A percentile compares a stretch with the other conserved stretches of the same genome.
Evolutionary conservation across 2,797 vertebrate genomes (phyloP).

Genomic region (Bothrops alternatus): DNA sequence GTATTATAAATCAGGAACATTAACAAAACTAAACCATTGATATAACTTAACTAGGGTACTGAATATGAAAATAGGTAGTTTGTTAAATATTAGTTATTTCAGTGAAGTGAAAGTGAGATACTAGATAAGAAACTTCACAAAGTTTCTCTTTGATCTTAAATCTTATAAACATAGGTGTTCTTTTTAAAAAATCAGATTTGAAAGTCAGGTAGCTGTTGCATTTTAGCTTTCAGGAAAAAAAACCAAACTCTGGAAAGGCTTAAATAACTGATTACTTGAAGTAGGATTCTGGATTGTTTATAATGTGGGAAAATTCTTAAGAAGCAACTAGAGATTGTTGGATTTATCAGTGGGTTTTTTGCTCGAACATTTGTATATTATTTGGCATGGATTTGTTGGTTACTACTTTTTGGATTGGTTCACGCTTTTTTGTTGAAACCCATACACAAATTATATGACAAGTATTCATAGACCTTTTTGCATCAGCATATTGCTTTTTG

Average conservation of each 20-base stretch:
- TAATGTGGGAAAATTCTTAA: neutral
- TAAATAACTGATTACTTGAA: neutral
- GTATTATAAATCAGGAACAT: conserved; percentile 51
- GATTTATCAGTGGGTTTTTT: neutral
- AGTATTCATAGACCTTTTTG: neutral
- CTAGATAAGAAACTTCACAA: neutral
- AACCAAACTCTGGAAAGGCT: too few species aligned
- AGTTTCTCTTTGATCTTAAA: neutral
- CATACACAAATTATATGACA: neutral
- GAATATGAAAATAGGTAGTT: conserved; percentile 56
- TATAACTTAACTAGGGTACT: conserved; percentile 8
- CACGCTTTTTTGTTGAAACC: neutral
- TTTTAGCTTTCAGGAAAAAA: neutral
- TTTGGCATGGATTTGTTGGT: neutral
- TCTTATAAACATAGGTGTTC: neutral
- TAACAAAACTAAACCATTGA: conserved; percentile 36
- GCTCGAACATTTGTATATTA: neutral
- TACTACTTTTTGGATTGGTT: neutral
- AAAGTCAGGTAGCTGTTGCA: neutral
- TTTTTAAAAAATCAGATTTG: neutral
- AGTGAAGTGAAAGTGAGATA: neutral
- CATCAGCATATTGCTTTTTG: neutral
- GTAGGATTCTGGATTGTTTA: neutral
- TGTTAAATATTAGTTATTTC: conserved; percentile 39
- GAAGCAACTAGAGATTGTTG: neutral